phyloP scores from a whole-genome alignment of 2,113 vertebrate species.

The Zapus hudsonius region DNA sequence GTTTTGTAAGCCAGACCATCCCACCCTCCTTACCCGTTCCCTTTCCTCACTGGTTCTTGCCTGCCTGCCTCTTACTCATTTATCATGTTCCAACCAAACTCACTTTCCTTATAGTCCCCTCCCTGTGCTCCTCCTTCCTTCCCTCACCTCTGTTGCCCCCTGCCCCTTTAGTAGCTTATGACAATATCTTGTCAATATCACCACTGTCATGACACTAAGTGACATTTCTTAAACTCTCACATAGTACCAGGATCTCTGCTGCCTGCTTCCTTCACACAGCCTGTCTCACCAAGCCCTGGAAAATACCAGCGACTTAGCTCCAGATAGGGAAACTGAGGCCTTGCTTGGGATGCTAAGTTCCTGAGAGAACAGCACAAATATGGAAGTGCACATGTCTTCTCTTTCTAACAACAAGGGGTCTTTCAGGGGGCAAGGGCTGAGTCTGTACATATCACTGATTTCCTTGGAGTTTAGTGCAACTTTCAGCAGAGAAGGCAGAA shows the following conservation, averaged over 20 bases:
- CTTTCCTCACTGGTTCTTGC: no score
- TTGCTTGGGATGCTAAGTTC: not conserved
- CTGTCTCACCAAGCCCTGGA: not conserved
- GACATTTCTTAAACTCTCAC: not conserved
- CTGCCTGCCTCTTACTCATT: no score
- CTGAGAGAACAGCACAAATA: not conserved
- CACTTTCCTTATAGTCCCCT: not conserved
- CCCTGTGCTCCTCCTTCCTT: no score
- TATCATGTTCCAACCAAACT: not conserved
- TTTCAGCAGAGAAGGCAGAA: not conserved
- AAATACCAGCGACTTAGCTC: not conserved
- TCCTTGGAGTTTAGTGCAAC: not conserved
- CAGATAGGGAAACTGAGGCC: not conserved
- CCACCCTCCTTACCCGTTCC: no score
- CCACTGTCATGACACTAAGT: not conserved
- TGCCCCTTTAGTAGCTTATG: not conserved
- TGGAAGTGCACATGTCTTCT: not conserved
- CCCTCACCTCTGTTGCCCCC: not conserved
- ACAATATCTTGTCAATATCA: not conserved
- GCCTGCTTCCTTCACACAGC: not conserved
- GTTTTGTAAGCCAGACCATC: no score
- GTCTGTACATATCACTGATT: not conserved
- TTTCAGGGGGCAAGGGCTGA: not conserved
- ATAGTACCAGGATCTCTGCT: not conserved
- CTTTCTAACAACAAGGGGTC: not conserved